phyloP scores from a whole-genome alignment of 2,797 vertebrate genomes.

The Melanotaenia boesemani region DNA sequence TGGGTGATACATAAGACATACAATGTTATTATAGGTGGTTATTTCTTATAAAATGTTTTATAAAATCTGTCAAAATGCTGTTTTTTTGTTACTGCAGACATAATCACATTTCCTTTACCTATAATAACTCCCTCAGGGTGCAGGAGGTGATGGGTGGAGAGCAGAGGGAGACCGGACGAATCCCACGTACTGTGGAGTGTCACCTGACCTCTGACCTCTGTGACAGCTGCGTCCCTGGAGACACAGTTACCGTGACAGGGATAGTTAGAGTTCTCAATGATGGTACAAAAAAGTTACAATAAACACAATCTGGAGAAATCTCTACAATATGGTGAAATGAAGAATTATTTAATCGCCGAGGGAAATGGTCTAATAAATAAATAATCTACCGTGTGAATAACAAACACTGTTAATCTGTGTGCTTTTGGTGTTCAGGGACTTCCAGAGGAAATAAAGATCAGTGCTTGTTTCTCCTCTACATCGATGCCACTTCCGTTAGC shows the following conservation, averaged over 20 bases:
- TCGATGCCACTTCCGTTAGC: constrained; percentile 95
- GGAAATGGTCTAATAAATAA: no score
- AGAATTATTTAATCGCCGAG: no score
- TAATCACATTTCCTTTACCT: no score
- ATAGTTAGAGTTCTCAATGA: constrained; percentile 92
- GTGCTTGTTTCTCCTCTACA: constrained; percentile 96
- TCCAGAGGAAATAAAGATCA: constrained; percentile 93
- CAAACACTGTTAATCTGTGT: neutral
- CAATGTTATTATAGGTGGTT: no score
- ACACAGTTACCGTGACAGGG: constrained; percentile 91
- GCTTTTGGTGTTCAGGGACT: constrained; percentile 78
- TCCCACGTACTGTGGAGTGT: constrained; percentile 96
- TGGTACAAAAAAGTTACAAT: no score
- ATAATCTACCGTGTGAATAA: neutral
- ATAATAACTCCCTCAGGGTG: constrained; percentile 86
- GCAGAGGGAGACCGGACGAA: constrained; percentile 93
- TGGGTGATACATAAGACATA: no score
- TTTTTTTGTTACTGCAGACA: no score
- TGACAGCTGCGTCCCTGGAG: constrained; percentile 96
- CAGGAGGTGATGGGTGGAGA: constrained; percentile 94
- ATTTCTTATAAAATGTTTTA: no score
- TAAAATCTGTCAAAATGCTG: no score
- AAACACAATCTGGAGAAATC: no score
- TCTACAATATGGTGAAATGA: no score
- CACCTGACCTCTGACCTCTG: constrained; percentile 94